Conservation (phyloP, 2,888 invertebrate species). For the Aleiodes leptofemur region DNA sequence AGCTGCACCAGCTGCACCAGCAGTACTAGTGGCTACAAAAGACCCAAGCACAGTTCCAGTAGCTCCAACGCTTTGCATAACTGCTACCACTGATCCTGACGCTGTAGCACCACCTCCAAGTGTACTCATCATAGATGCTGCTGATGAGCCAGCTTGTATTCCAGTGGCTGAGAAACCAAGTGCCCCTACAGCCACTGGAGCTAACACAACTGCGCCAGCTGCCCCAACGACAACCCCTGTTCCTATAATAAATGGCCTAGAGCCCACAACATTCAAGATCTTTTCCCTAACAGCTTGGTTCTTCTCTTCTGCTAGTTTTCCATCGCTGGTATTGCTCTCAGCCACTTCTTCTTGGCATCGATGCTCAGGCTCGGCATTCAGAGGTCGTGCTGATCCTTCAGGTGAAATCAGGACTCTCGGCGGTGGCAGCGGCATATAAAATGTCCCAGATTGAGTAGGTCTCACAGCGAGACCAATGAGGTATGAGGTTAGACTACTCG, state of each 20-base stretch:
- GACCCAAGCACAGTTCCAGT: neutral
- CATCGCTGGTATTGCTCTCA: too few relatives aligned
- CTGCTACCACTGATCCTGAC: neutral
- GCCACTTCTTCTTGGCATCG: too few relatives aligned
- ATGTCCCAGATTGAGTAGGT: too few relatives aligned
- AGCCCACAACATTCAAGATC: neutral
- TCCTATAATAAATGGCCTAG: neutral
- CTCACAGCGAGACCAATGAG: too few relatives aligned
- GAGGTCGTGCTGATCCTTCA: too few relatives aligned
- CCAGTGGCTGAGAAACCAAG: neutral
- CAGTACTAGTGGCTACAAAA: neutral
- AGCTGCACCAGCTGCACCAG: neutral
- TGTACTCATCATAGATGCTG: slow-evolving; percentile 3
- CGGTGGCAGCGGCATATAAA: too few relatives aligned
- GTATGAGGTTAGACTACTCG: too few relatives aligned
- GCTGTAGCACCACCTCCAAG: neutral
- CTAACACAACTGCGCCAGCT: neutral
- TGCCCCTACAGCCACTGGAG: neutral
- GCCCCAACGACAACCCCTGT: neutral
- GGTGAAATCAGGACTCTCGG: too few relatives aligned
- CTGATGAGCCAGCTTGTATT: neutral
- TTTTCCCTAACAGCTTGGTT: too few relatives aligned
- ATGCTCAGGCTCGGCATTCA: too few relatives aligned
- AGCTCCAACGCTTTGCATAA: slow-evolving; percentile 15
- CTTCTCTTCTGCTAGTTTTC: too few relatives aligned